Evolutionary conservation across 1,140 invertebrate genomes (phyloP), one percentile per base, ranked within the genome.

Genomic region (Bombus superbus): DNA sequence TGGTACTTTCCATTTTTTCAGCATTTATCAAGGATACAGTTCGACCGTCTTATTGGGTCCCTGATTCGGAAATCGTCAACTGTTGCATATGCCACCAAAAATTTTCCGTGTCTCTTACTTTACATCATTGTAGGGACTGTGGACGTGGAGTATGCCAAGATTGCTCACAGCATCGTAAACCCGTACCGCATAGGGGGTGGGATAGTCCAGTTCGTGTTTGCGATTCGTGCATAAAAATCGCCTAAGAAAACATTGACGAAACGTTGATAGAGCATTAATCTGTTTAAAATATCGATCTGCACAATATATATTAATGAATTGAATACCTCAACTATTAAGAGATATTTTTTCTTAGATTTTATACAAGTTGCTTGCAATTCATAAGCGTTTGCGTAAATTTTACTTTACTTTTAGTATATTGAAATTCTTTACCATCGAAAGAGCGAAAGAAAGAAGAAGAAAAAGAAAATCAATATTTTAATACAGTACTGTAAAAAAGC

Each of bases 31-130:
- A 98, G 93, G 97, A 98, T 88, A 96, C 96, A 3, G 97, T 97
- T n/a, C 95, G 97, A 68, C 98, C 98, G 8, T 95, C 96, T 3
- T 98, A 98, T 92, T 98, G 98, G 98, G 96, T 97, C 53, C 97
- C 97, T 0, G 98, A 98, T 94, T 96, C 96, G 2, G 96, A 97
- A 89, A 96, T 97, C 28, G 96, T 94, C 9, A 93, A 95, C 53
- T 98, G 98, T 92, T 95, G 93, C 81, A 96, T 97, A 2, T 98
- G 98, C 93, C 92, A 96, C 3, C 90, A 92, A 25, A 79, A 89
- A 35, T 95, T 95, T 83, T 92, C 90, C 9, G 89, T 89, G n/a
- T 78, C 82, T 2, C 47, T 95, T 32, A 86, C 95, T 3, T 95
- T 97, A 18, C 98, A 98, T 93, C 98, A 98, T 92, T 98, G 98